These are phyloP conservation scores for Platalea minor DNA, from an alignment of 2,797 vertebrate genomes.

Conservation along the genomic window DNA sequence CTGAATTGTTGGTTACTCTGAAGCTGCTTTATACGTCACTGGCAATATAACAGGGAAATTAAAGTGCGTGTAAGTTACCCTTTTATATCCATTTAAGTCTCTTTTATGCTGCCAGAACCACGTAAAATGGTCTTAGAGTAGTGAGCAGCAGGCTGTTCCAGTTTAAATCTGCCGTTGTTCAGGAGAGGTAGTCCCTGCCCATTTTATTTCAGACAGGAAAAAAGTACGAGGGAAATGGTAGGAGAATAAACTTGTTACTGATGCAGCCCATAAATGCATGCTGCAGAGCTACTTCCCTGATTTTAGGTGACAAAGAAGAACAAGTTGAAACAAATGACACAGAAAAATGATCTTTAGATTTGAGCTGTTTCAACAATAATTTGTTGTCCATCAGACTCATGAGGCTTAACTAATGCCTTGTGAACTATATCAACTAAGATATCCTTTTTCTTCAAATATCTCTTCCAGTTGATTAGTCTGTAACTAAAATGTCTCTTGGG, in stretches of 20 bases:
- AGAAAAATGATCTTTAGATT: slow-evolving; percentile 61
- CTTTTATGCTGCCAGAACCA: background rate
- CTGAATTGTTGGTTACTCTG: background rate
- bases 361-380: slow-evolving; percentile 68
- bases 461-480: slow-evolving; percentile 71
- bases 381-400: slow-evolving; percentile 69
- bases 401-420: slow-evolving; percentile 68
- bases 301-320: slow-evolving; percentile 62
- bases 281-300: slow-evolving; percentile 23
- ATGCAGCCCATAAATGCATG: background rate
- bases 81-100: background rate
- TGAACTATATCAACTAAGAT: slow-evolving; percentile 67
- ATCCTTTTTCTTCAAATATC: slow-evolving; percentile 62
- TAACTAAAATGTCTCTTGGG: slow-evolving; percentile 60
- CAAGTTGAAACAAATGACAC: slow-evolving; percentile 55
- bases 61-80: background rate
- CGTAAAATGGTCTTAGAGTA: background rate
- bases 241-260: slow-evolving; percentile 3
- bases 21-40: background rate
- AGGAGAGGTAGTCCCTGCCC: background rate
- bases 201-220: background rate
- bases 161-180: background rate
- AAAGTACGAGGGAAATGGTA: background rate
- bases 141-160: background rate
- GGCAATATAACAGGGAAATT: background rate